These are phyloP conservation scores for Merops nubicus DNA, from an alignment of 2,113 vertebrate genomes.

Conservation along the genomic window DNA sequence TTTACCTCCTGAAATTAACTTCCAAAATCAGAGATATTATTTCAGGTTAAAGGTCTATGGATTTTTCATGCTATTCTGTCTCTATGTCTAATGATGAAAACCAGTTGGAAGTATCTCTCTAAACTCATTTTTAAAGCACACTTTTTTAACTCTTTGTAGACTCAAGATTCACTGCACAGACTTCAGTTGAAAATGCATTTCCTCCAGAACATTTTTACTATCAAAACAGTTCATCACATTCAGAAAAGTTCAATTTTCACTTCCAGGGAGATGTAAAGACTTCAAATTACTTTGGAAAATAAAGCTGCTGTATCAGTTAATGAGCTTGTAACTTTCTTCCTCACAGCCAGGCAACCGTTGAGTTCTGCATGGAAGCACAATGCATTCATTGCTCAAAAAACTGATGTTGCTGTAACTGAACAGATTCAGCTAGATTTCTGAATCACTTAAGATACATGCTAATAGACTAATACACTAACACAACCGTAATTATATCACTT, in stretches of 20 bases:
- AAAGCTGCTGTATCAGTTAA: conserved; percentile 69
- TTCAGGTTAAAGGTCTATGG: not conserved
- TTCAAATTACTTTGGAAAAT: conserved; percentile 58
- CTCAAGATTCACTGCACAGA: not conserved
- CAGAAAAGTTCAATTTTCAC: conserved; percentile 16
- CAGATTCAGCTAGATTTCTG: not conserved
- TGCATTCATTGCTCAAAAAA: conserved; percentile 4
- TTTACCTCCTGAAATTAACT: not conserved
- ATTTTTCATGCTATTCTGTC: not conserved
- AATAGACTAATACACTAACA: not conserved
- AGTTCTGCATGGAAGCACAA: conserved; percentile 62
- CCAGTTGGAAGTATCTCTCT: not conserved
- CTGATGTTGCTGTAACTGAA: not conserved
- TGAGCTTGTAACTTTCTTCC: conserved; percentile 48
- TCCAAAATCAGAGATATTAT: too few relatives aligned
- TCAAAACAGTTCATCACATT: conserved; percentile 5
- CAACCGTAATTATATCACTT: not conserved
- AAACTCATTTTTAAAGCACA: not conserved
- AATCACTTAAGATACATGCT: not conserved
- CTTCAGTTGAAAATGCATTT: not conserved
- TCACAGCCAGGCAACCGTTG: conserved; percentile 31
- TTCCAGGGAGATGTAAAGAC: not conserved
- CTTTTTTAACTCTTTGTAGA: not conserved
- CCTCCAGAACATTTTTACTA: not conserved
- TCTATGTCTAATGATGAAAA: not conserved